Base-by-base conservation (phyloP, 53 echinoderm and acorn worm species). In the Echinarachnius parma region DNA sequence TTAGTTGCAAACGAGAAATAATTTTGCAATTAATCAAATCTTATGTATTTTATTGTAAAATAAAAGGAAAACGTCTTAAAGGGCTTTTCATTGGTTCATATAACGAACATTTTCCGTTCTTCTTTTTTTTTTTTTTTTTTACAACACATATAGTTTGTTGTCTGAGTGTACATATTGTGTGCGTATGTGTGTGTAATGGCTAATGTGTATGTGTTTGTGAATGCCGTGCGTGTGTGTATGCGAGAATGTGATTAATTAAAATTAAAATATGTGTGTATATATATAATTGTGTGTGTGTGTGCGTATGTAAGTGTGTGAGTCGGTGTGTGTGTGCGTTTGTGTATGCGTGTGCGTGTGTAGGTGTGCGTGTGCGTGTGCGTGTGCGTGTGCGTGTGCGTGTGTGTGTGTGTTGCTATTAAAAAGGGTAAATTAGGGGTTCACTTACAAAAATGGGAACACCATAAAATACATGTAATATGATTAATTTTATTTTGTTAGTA, bases 271-370 rank as follows among this genome's bases (percentile, higher is more conserved):
- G 50, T 49, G 50, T 49, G 10, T 49, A 49, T 49, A 49, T 49
- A 18, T 49, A 18, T 49, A 19, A 15, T 10, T 49, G 50, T 49
- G 50, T 49, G 50, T 49, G 50, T 49, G 50, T 49, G 50, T 49
- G 50, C 18, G 50, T 49, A 19, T 49, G 19, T 49, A n/a, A 15
- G 50, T n/a, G 50, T 9, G 10, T 13, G 50, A 4, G 50, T 49
- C 18, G 9, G 50, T 49, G 19, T 49, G 50, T 49, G 50, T 9
- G 19, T 49, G 39, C 13, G 13, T 39, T n/a, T 39, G 39, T 39
- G 39, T 13, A 9, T 39, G 13, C 7, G 39, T 39, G 13, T 13
- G 39, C 39, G 7, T 13, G 39, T 39, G 39, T 39, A 9, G 7
- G 13, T 39, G 39, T 39, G 39, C 13, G 13, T 39, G 13, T 39